Percentiles rank a stretch among this genome's conserved stretches.
Evolutionary conservation across 2,888 invertebrate genomes (phyloP).

Genomic region (Argyra leucocephala): DNA sequence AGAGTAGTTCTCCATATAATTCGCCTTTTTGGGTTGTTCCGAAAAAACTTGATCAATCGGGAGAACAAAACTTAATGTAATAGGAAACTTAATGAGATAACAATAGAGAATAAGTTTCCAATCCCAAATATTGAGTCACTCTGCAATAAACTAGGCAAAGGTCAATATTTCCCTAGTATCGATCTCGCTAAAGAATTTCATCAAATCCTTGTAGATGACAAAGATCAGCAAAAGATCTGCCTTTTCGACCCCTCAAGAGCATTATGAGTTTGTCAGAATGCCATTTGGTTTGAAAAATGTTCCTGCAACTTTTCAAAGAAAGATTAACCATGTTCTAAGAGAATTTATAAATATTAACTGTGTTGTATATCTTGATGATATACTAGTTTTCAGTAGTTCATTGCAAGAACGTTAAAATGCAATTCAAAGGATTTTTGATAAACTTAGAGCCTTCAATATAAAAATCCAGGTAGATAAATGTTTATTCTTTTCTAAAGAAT

Average conservation of each 20-base stretch:
- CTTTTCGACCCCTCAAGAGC: constrained; percentile 17
- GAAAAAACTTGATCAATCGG: constrained; percentile 15
- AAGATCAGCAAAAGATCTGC: constrained; percentile 18
- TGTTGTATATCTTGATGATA: too few species aligned
- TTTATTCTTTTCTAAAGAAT: neutral
- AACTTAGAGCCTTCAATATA: too few species aligned
- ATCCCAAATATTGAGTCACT: constrained; percentile 18
- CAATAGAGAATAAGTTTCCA: constrained; percentile 18
- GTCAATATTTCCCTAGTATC: constrained; percentile 18
- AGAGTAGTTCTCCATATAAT: constrained; percentile 15
- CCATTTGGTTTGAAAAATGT: too few species aligned
- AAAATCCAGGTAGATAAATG: neutral
- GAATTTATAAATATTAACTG: too few species aligned
- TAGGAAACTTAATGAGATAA: constrained; percentile 12
- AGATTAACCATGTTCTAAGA: too few species aligned
- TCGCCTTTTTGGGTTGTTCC: constrained; percentile 14
- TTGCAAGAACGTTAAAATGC: too few species aligned
- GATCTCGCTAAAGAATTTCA: neutral
- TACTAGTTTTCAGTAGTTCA: too few species aligned
- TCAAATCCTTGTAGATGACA: constrained; percentile 11
- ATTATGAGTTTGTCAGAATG: constrained; percentile 14
- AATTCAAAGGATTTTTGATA: too few species aligned
- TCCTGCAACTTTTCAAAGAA: too few species aligned
- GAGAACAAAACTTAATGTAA: constrained; percentile 17
- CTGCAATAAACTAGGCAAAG: constrained; percentile 17